Evolutionary conservation across 2,797 vertebrate genomes (phyloP).

Genomic region (Oryzias dopingdopingensis): DNA sequence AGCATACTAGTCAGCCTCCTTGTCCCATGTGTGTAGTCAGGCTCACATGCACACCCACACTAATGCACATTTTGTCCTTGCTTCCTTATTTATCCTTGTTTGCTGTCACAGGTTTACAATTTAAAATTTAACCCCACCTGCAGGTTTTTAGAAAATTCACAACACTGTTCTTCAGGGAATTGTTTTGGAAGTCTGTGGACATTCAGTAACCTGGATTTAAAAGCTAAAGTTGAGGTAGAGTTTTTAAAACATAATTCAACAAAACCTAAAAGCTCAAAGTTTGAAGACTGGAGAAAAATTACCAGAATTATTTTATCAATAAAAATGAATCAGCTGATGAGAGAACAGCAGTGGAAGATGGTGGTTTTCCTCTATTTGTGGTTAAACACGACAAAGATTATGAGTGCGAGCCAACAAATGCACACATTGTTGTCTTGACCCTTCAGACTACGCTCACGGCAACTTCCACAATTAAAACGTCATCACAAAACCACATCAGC

Average conservation of each 20-base stretch:
- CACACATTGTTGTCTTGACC: conserved; percentile 64
- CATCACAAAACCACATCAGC: conserved; percentile 55
- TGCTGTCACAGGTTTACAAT: conserved; percentile 47
- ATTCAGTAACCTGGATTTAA: too few relatives aligned
- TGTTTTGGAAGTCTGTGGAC: too few relatives aligned
- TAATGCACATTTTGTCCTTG: conserved; percentile 65
- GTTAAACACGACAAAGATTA: conserved; percentile 68
- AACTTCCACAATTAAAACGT: conserved; percentile 59
- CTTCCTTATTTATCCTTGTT: conserved; percentile 64
- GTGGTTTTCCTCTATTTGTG: conserved; percentile 51
- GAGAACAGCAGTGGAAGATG: conserved; percentile 19
- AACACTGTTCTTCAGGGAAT: too few relatives aligned
- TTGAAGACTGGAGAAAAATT: neutral
- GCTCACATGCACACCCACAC: conserved; percentile 56
- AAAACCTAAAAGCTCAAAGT: conserved; percentile 7
- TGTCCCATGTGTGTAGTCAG: conserved; percentile 67
- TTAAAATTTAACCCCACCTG: too few relatives aligned
- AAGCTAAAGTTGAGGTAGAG: too few relatives aligned
- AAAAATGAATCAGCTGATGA: conserved; percentile 51
- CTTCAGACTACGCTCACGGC: conserved; percentile 55
- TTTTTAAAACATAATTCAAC: neutral
- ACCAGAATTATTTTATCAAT: conserved; percentile 21
- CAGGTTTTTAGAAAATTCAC: too few relatives aligned
- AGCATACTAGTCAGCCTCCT: conserved; percentile 72
- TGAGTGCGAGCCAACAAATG: conserved; percentile 58